Conservation (phyloP, 2,113 vertebrate species). For the Carassius auratus region DNA sequence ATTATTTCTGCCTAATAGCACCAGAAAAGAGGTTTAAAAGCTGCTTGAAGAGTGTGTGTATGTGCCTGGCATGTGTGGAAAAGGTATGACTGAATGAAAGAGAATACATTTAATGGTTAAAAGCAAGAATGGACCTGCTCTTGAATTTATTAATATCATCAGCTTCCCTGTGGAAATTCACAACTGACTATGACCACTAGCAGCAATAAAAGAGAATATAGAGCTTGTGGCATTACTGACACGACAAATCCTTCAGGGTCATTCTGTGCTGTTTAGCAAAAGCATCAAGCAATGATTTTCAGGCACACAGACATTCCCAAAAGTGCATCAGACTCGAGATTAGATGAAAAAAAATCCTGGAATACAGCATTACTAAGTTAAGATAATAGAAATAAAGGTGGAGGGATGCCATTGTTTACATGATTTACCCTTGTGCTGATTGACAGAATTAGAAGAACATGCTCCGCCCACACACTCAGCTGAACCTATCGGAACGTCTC, state of each 20-base stretch:
- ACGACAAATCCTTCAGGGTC: neutral
- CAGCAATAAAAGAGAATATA: neutral
- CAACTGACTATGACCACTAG: neutral
- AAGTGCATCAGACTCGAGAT: neutral
- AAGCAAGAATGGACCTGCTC: neutral
- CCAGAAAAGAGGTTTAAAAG: neutral
- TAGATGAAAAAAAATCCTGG: neutral
- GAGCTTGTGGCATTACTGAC: neutral
- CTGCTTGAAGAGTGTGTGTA: neutral
- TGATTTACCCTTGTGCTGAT: neutral
- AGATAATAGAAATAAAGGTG: constrained; percentile 1
- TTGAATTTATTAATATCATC: constrained; percentile 11
- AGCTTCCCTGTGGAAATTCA: neutral
- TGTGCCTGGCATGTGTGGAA: neutral
- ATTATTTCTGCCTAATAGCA: neutral
- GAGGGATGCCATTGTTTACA: neutral
- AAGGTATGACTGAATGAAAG: constrained; percentile 1
- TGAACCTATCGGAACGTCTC: neutral
- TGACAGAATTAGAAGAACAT: neutral
- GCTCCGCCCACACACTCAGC: neutral
- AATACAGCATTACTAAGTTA: neutral
- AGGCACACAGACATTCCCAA: neutral
- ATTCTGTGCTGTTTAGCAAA: neutral
- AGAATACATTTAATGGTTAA: neutral
- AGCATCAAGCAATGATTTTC: neutral